These are phyloP conservation scores for Agapornis canus DNA, from an alignment of 2,797 vertebrate genomes.

Conservation along the genomic window DNA sequence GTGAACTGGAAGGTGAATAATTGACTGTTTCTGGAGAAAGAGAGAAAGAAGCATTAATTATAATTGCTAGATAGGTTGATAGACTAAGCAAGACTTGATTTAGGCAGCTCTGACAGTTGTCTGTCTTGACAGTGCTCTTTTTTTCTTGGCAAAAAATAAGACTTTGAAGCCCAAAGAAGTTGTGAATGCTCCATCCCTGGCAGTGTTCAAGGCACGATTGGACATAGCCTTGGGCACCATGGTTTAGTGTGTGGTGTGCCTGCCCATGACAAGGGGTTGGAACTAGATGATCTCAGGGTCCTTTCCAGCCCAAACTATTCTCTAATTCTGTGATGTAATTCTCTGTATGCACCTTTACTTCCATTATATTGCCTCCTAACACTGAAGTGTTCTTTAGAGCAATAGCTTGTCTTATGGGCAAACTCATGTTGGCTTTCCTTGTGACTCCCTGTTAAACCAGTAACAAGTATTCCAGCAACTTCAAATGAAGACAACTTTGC, in stretches of 20 bases:
- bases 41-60: background rate
- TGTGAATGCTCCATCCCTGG: background rate
- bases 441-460: background rate
- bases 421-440: background rate
- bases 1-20: slow-evolving; percentile 95
- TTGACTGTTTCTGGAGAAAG: background rate
- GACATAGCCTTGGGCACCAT: background rate
- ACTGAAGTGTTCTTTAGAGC: background rate
- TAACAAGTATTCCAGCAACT: background rate
- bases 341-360: background rate
- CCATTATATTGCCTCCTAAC: background rate
- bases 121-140: background rate
- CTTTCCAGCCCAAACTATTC: background rate
- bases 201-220: background rate
- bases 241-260: background rate
- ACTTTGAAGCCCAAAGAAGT: background rate
- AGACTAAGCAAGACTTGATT: background rate
- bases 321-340: background rate
- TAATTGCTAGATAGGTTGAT: background rate
- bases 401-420: background rate
- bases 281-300: background rate
- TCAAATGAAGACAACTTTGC: background rate
- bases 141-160: background rate
- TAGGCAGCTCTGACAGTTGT: background rate
- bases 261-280: background rate